Conservation (phyloP, 1,140 invertebrate species). For the Schmidtea mediterranea region DNA sequence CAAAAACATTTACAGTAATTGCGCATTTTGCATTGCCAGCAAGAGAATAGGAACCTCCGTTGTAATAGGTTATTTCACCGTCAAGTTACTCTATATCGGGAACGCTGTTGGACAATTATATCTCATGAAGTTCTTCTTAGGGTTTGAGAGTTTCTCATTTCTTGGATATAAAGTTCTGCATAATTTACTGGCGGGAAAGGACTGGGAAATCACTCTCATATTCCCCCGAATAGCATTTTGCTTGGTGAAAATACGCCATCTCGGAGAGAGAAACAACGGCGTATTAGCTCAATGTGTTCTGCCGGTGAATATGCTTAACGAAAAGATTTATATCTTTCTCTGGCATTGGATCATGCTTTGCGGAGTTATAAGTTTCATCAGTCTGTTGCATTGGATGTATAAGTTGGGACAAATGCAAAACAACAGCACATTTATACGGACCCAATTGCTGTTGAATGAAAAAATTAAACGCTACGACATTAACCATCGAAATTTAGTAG, state of each 20-base stretch:
- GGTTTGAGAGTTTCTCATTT: background rate
- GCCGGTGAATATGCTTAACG: constrained; percentile 3
- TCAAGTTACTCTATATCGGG: background rate
- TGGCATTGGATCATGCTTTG: background rate
- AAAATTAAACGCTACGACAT: background rate
- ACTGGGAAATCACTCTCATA: background rate
- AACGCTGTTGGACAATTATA: constrained; percentile 1
- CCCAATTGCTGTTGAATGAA: background rate
- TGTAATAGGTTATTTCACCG: background rate
- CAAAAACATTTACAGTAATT: too few species aligned
- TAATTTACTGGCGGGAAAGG: background rate
- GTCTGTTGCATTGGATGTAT: background rate
- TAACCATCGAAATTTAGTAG: background rate
- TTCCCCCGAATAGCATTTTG: background rate
- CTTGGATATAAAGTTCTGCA: background rate
- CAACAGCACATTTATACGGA: background rate
- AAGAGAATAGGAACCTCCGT: background rate
- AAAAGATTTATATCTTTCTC: constrained; percentile 4
- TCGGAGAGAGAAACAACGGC: background rate
- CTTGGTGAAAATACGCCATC: background rate
- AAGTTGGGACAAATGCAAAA: background rate
- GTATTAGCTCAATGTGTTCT: constrained; percentile 2
- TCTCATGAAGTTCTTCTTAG: background rate
- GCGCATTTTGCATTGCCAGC: too few species aligned
- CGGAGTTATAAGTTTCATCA: background rate